Percentiles rank a stretch among this genome's conserved stretches.
Evolutionary conservation across 2,888 invertebrate species (phyloP).

Genomic region (Yponomeuta cagnagella): DNA sequence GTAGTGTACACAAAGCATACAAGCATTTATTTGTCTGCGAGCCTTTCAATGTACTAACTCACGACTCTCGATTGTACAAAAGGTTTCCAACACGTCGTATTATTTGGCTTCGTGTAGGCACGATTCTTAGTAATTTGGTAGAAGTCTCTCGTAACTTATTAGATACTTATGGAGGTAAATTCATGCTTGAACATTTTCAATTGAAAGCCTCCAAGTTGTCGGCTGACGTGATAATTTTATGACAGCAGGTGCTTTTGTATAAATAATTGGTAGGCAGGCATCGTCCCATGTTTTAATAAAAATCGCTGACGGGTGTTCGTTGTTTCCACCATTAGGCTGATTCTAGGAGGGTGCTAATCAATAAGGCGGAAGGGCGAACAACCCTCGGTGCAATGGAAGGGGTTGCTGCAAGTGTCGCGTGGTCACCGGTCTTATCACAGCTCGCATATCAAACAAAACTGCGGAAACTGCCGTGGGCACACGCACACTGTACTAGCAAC

Average conservation of each 20-base stretch:
- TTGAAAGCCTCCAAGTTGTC: background rate
- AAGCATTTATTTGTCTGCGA: slow-evolving; percentile 35
- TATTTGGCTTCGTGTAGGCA: slow-evolving; percentile 45
- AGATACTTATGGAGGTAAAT: background rate
- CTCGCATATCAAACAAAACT: slow-evolving; percentile 63
- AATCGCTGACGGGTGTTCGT: slow-evolving; percentile 30
- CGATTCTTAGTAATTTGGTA: slow-evolving; percentile 27
- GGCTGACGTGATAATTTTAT: background rate
- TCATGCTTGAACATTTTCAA: background rate
- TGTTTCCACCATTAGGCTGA: slow-evolving; percentile 50
- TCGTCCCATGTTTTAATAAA: background rate
- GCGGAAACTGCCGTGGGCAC: slow-evolving; percentile 45
- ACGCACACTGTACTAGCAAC: slow-evolving; percentile 8
- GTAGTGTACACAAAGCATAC: slow-evolving; percentile 21
- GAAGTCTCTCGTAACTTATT: slow-evolving; percentile 20
- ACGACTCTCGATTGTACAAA: slow-evolving; percentile 53
- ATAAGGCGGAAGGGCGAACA: slow-evolving; percentile 69
- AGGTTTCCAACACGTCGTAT: slow-evolving; percentile 47
- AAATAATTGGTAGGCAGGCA: slow-evolving; percentile 27
- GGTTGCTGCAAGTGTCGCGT: slow-evolving; percentile 69
- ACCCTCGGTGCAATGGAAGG: slow-evolving; percentile 61
- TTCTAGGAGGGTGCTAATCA: slow-evolving; percentile 62
- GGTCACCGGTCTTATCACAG: slow-evolving; percentile 60
- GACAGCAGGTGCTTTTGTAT: background rate
- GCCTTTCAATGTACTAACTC: slow-evolving; percentile 48